phyloP scores from a whole-genome alignment of 2,113 vertebrate genomes.

The Scomber scombrus region DNA sequence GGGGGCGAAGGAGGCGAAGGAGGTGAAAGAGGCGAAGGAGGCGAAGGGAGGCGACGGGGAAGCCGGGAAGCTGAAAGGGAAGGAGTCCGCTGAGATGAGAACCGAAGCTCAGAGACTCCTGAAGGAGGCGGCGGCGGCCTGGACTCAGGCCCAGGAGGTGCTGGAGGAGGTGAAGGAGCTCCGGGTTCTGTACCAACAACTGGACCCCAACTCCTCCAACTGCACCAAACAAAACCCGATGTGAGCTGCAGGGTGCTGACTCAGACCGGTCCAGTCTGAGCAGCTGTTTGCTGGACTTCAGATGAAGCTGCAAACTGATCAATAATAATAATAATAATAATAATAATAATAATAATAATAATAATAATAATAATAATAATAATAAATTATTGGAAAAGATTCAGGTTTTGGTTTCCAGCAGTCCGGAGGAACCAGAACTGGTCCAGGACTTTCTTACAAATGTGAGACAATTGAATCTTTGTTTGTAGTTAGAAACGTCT shows the following conservation, averaged over 20 bases:
- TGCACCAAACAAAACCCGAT: conserved; percentile 84
- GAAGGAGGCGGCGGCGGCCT: conserved; percentile 88
- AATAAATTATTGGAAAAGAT: conserved; percentile 26
- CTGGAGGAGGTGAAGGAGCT: conserved; percentile 93
- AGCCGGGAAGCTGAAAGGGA: conserved; percentile 69
- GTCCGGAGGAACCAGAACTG: background rate
- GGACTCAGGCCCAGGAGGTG: conserved; percentile 91
- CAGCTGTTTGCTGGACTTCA: background rate
- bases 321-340: background rate
- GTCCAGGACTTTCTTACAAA: background rate
- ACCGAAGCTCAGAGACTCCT: conserved; percentile 90
- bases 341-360: no score
- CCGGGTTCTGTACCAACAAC: conserved; percentile 87
- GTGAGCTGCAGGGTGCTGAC: conserved; percentile 68
- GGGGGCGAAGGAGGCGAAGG: conserved; percentile 78
- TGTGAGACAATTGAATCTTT: no score
- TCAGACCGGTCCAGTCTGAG: background rate
- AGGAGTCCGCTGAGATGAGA: conserved; percentile 79
- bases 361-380: no score
- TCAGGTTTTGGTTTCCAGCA: background rate
- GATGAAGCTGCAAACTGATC: conserved; percentile 9
- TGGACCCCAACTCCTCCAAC: conserved; percentile 78
- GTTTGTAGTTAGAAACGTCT: no score
- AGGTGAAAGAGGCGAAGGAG: background rate
- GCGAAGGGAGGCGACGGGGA: conserved; percentile 51